These are phyloP conservation scores for Oenanthe melanoleuca DNA, from an alignment of 2,113 vertebrate species.

Conservation along the genomic window DNA sequence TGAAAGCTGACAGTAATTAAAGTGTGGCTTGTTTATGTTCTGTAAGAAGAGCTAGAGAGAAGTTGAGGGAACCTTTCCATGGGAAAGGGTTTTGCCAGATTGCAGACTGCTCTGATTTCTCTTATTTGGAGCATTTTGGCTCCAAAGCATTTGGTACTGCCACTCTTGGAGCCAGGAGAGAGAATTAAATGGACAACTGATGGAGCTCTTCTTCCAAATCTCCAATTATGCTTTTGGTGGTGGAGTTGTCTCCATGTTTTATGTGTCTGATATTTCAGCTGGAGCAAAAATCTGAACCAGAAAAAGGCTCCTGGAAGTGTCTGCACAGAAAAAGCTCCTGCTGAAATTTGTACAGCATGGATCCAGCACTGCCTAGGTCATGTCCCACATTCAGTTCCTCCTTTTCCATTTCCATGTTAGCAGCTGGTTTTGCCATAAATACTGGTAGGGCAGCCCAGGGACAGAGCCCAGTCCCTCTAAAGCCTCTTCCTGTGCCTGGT, in stretches of 20 bases:
- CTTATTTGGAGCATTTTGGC: background rate
- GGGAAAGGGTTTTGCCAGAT: background rate
- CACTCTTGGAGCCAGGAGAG: background rate
- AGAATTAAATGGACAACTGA: background rate
- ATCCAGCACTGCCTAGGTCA: background rate
- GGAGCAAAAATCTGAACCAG: background rate
- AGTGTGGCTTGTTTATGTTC: background rate
- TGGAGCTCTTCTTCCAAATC: background rate
- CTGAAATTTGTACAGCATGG: background rate
- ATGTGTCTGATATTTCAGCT: background rate
- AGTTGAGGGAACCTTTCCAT: background rate
- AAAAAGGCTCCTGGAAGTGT: background rate
- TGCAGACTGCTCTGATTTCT: background rate
- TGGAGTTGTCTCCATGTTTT: background rate
- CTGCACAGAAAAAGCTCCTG: background rate
- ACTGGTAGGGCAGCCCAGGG: background rate
- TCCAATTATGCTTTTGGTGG: background rate
- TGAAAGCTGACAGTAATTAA: slow-evolving; percentile 7
- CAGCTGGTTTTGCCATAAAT: background rate
- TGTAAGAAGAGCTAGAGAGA: background rate
- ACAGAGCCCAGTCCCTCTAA: background rate
- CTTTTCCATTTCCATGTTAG: background rate
- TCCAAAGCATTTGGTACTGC: background rate
- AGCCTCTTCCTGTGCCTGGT: background rate
- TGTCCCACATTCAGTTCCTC: background rate